Conservation (phyloP, 1,140 invertebrate species). For the Bombus soroeensis region DNA sequence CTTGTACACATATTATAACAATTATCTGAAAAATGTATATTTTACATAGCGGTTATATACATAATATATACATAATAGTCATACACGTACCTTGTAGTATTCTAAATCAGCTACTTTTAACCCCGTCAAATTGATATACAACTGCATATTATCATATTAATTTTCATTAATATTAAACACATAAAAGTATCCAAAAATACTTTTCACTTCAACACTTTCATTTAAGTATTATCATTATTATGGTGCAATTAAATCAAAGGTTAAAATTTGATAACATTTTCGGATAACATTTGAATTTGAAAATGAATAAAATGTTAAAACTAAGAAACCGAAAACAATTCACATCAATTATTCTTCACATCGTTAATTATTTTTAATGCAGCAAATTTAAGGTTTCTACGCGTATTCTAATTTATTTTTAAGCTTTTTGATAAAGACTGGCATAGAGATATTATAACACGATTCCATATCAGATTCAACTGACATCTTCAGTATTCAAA, state of each 20-base stretch:
- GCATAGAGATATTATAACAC: not conserved
- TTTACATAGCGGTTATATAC: no score
- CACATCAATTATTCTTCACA: not conserved
- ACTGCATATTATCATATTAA: not conserved
- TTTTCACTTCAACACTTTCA: no score
- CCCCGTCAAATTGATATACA: no score
- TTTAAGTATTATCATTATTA: not conserved
- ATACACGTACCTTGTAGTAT: not conserved
- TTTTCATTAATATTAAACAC: not conserved
- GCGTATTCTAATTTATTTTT: constrained; percentile 3
- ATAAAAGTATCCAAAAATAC: not conserved
- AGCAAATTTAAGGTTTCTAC: not conserved
- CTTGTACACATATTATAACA: not conserved
- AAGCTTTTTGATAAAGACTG: not conserved
- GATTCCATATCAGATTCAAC: no score
- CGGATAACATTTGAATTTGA: no score
- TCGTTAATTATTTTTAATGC: not conserved
- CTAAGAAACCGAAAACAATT: not conserved
- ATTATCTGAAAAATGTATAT: not conserved
- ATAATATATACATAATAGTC: not conserved
- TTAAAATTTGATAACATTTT: no score
- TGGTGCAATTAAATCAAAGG: no score
- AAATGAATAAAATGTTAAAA: not conserved
- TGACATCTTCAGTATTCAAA: constrained; percentile 9
- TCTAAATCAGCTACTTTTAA: not conserved